Evolutionary conservation across 1,140 invertebrate genomes (phyloP).

Genomic region (Bombyx mori): DNA sequence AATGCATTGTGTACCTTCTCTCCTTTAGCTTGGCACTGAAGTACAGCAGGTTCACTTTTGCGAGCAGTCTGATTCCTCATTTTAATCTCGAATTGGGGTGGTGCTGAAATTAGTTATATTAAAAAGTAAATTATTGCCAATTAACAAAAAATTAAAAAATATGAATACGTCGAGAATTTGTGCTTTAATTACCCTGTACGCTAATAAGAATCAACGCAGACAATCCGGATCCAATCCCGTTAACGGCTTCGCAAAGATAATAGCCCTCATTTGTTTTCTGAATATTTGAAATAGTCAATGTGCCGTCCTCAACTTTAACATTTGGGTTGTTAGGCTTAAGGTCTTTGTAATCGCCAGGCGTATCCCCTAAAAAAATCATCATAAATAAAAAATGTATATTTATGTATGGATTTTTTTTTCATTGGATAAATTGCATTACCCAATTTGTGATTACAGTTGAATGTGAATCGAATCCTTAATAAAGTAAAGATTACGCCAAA

Average conservation of each 20-base stretch:
- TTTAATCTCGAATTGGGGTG: slow-evolving; percentile 94
- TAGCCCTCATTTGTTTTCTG: slow-evolving; percentile 94
- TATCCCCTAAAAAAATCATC: slow-evolving; percentile 77
- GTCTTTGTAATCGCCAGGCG: slow-evolving; percentile 92
- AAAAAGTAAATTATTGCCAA: neutral
- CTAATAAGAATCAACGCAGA: slow-evolving; percentile 94
- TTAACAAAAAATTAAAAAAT: neutral
- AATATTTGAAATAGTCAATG: slow-evolving; percentile 83
- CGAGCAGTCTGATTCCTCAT: slow-evolving; percentile 90
- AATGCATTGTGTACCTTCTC: slow-evolving; percentile 76
- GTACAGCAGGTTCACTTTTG: slow-evolving; percentile 89
- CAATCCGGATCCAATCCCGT: slow-evolving; percentile 94
- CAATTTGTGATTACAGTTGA: neutral
- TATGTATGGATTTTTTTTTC: neutral
- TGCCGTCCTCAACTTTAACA: slow-evolving; percentile 92
- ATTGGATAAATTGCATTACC: neutral
- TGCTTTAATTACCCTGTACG: slow-evolving; percentile 83
- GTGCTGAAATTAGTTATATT: slow-evolving; percentile 76
- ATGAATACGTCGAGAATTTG: neutral
- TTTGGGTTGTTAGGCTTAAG: slow-evolving; percentile 90
- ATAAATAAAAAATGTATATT: slow-evolving; percentile 3
- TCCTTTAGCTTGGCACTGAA: slow-evolving; percentile 96
- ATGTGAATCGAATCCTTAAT: neutral
- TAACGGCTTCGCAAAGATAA: slow-evolving; percentile 95
- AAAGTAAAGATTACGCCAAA: neutral